Evolutionary conservation across 2,113 vertebrate genomes (phyloP), one percentile per base, ranked within the genome.

Genomic region (Xiphorhynchus elegans): DNA sequence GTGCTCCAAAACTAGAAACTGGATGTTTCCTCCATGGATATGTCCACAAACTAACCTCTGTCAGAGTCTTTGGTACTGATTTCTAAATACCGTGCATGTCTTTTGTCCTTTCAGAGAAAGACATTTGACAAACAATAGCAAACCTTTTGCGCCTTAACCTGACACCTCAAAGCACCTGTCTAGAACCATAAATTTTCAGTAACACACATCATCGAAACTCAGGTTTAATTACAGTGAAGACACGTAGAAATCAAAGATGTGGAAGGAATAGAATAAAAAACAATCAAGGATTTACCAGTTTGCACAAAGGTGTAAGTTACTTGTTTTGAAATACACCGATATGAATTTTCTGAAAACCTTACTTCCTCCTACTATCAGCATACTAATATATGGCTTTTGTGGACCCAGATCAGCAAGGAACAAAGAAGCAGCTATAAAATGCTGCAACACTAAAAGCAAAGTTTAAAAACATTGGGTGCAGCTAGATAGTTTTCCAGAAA

Each of bases 251-350:
- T 55, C 13, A 50, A 53, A 68, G 9, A 62, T 42, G 17, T 2
- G 31, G 39, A 3, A 25, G 5, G 52, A 83, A 70, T 4, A 58
- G 7, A 0, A 20, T 21, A 12, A 58, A n/a, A 40, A 0, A 16
- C 9, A 46, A 13, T 28, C 55, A 56, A 8, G 3, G 23, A 53
- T 49, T 85, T 50, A 31, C 8, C 9, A 26, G 1, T 67, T 70
- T 75, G 8, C 23, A 84, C 25, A 66, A 40, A 76, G 29, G 3
- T 39, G 5, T 77, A 69, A 84, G 58, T 50, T 31, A 40, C 9
- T 60, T 58, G 28, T 58, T 92, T 78, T 73, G 15, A 81, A 87
- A 78, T 24, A 29, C 26, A 85, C 10, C 40, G n/a, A 46, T 29
- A 46, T 6, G 19, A 56, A 53, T 60, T 13, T 55, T 52, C 11